A percentile compares a stretch with the other conserved stretches of the same genome.
These are phyloP conservation scores for Atta texana DNA, from an alignment of 1,140 invertebrate genomes.

Conservation along the genomic window DNA sequence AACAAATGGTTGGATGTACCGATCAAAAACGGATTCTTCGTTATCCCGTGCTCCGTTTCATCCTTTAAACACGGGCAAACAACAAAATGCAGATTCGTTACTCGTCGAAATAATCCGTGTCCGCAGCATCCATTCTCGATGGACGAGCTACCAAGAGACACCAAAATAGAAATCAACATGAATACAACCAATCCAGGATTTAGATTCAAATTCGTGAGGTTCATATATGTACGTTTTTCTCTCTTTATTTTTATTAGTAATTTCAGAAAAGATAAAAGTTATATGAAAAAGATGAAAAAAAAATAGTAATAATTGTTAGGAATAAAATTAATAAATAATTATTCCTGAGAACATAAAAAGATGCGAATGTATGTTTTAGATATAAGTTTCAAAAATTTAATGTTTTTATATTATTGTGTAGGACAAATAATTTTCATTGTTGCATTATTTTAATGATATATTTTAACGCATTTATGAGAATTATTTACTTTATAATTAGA, in stretches of 20 bases:
- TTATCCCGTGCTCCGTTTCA: conserved; percentile 30
- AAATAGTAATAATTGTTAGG: neutral
- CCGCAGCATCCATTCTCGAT: conserved; percentile 44
- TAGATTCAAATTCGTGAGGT: neutral
- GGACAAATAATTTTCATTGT: neutral
- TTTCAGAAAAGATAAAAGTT: neutral
- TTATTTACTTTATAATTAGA: neutral
- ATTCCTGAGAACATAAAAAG: neutral
- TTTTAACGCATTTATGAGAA: neutral
- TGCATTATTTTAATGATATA: neutral
- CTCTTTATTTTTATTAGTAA: neutral
- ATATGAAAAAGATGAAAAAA: neutral
- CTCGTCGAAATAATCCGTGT: conserved; percentile 65
- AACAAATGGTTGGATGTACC: conserved; percentile 21
- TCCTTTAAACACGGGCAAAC: conserved; percentile 56
- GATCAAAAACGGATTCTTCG: conserved; percentile 61
- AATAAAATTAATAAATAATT: neutral
- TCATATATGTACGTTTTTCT: neutral
- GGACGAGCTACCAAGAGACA: neutral
- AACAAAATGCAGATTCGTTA: conserved; percentile 68
- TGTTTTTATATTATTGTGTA: neutral
- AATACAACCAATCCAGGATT: conserved; percentile 16
- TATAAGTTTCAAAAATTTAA: neutral
- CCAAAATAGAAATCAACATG: conserved; percentile 43
- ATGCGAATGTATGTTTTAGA: neutral